Evolutionary conservation across 2,113 vertebrate genomes (phyloP), one percentile per base, ranked within the genome.

Genomic region (Heloderma charlesbogerti): DNA sequence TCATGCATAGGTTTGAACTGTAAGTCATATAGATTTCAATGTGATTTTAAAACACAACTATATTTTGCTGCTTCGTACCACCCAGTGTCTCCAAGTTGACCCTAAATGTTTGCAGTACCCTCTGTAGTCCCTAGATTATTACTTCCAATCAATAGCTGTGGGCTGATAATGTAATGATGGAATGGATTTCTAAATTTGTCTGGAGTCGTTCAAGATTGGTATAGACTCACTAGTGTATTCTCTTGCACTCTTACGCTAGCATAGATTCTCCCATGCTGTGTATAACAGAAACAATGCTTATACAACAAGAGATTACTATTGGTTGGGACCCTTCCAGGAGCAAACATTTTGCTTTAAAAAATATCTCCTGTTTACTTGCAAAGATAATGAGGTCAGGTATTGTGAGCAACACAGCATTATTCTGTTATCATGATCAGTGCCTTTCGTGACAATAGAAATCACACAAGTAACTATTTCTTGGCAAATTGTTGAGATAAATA

Each of bases 331-430:
- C 57, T 83, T 57, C n/a, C 8, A 29, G 25, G 82, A 40, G 88
- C 92, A 90, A 60, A 9, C 77, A 22, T 75, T 71, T 22, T 78
- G 31, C 4, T 12, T 89, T 90, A 88, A 84, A 18, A 16, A 3
- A 54, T 0, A 81, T 60, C 71, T 86, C 87, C 72, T 85, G 88
- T 92, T 82, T 94, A 89, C 16, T n/a, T 48, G 29, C 37, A 84
- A 89, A 57, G 45, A 83, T 48, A 80, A 83, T 18, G 1, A 94
- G 43, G 90, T 10, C 27, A 86, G 83, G 92, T 86, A 81, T 79
- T 45, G 87, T 2, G 2, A 1, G 1, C 67, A 87, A 25, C 4
- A 80, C 40, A 88, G 2, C 34, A 78, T 13, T 48, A 0, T 89
- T 91, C 85, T 75, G 27, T 57, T 79, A 85, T 37, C 63, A 67